A percentile compares a stretch with the other conserved stretches of the same genome.
phyloP scores from a whole-genome alignment of 2,888 invertebrate genomes.

The Xylota sylvarum region DNA sequence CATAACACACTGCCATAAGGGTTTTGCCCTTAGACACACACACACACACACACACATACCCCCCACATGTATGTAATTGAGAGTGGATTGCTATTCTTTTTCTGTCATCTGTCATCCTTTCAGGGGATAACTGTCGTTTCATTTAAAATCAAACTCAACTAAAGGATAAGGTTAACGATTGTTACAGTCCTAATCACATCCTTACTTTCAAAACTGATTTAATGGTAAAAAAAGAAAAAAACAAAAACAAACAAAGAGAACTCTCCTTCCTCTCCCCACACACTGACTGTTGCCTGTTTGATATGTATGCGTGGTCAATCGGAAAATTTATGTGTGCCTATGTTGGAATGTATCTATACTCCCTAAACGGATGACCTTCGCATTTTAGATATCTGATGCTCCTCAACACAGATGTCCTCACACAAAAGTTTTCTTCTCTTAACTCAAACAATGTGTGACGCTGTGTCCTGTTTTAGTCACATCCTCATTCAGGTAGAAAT shows the following conservation, averaged over 20 bases:
- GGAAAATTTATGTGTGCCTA: conserved; percentile 4
- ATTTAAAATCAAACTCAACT: background rate
- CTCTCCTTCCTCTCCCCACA: background rate
- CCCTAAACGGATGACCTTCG: conserved; percentile 7
- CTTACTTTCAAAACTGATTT: conserved; percentile 21
- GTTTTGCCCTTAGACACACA: no score
- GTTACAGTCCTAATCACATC: conserved; percentile 2
- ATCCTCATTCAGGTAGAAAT: conserved; percentile 54
- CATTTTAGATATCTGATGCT: background rate
- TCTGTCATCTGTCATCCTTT: background rate
- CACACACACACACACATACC: no score
- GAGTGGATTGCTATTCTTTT: background rate
- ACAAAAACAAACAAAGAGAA: background rate
- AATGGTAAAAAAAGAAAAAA: conserved; percentile 3
- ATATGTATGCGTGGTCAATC: conserved; percentile 11
- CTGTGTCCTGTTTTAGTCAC: conserved; percentile 40
- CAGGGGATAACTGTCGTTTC: conserved; percentile 2
- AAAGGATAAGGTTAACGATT: background rate
- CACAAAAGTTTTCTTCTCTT: conserved; percentile 21
- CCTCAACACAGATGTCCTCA: conserved; percentile 11
- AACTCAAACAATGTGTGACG: conserved; percentile 35
- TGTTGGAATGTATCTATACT: background rate
- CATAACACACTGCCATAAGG: no score
- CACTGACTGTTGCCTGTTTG: background rate
- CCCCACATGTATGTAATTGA: background rate